Percentiles rank a stretch among this genome's conserved stretches.
These are phyloP conservation scores for Enteromius argenteus DNA, from an alignment of 2,797 vertebrate species.

Conservation along the genomic window DNA sequence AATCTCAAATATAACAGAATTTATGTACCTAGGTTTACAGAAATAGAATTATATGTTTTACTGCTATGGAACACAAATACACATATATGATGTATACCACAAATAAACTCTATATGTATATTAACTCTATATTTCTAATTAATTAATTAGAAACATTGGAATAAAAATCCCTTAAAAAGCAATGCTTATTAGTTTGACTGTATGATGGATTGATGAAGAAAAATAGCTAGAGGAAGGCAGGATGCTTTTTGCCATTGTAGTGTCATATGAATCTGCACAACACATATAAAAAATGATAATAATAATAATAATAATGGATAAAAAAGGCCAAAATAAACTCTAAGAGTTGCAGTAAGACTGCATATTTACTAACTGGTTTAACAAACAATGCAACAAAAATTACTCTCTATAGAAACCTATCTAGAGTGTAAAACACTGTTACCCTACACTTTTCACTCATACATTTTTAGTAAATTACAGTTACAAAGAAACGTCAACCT, in stretches of 20 bases:
- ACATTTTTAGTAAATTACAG: neutral
- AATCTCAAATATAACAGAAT: conserved; percentile 81
- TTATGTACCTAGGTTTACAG: conserved; percentile 71
- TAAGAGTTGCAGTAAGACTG: neutral
- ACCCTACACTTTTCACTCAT: neutral
- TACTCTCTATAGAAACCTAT: neutral
- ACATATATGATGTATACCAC: neutral
- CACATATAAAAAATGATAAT: neutral
- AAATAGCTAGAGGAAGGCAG: neutral
- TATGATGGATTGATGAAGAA: neutral
- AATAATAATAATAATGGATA: neutral
- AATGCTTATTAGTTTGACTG: neutral
- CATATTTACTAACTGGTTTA: neutral
- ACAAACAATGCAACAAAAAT: neutral
- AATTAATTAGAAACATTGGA: neutral
- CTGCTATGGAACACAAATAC: neutral
- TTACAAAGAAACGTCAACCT: neutral
- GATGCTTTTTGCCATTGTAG: neutral
- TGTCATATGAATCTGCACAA: neutral
- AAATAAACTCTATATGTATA: neutral
- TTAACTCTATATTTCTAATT: neutral
- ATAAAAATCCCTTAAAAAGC: neutral
- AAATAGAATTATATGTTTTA: conserved; percentile 13
- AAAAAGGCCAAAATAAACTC: neutral
- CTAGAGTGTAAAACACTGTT: neutral